A percentile compares a stretch with the other conserved stretches of the same genome.
Conservation (phyloP, 2,113 vertebrate species). For the Chlamydotis undulata region DNA sequence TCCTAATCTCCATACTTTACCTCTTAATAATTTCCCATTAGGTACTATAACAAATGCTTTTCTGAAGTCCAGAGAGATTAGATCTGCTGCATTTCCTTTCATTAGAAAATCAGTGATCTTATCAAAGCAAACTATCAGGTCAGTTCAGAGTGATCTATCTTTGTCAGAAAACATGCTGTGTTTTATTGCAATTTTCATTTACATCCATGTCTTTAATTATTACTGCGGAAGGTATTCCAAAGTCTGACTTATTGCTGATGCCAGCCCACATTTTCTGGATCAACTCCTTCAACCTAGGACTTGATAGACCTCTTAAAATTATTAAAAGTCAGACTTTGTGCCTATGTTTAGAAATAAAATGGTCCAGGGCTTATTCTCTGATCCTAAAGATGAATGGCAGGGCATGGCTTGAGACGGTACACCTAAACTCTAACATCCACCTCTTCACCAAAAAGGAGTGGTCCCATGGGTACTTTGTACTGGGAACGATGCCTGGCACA, state of each 20-base stretch:
- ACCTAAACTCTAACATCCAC: neutral
- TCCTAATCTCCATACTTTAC: neutral
- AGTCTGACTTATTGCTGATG: neutral
- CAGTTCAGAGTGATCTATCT: neutral
- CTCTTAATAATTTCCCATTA: neutral
- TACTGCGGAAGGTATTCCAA: neutral
- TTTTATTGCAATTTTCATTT: constrained; percentile 9
- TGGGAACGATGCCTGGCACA: neutral
- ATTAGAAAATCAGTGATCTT: constrained; percentile 30
- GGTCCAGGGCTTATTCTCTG: neutral
- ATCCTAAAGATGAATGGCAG: neutral
- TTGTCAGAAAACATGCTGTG: neutral
- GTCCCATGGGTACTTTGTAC: neutral
- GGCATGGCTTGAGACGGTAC: fast-evolving
- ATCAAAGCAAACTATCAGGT: neutral
- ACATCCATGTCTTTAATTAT: neutral
- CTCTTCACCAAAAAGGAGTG: neutral
- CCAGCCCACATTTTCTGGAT: neutral
- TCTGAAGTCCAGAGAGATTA: constrained; percentile 30
- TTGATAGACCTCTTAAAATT: neutral
- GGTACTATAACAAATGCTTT: constrained; percentile 1
- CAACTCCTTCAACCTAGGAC: neutral
- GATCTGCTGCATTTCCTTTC: constrained; percentile 28
- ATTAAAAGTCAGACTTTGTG: neutral
- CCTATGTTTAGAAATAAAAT: neutral